Evolutionary conservation across 2,113 vertebrate genomes (phyloP), one percentile per base, ranked within the genome.

Genomic region (Uropsilus gracilis): DNA sequence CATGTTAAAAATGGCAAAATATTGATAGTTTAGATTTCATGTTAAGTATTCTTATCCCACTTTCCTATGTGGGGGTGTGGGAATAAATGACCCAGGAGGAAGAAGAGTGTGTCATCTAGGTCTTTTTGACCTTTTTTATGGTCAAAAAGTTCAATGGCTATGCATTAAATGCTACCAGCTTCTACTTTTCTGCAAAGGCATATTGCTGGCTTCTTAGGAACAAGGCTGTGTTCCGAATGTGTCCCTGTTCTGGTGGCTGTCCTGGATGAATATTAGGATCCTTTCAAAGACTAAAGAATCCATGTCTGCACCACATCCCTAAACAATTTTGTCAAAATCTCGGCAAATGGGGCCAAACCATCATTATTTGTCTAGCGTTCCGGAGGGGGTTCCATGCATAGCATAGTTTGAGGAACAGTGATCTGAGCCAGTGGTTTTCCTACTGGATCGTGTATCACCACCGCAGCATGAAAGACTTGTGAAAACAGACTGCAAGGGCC

Each of bases 211-310:
- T 73, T 61, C 13, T 10, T 3, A 46, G 22, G 8, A 72, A 14
- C 10, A 6, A 72, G 5, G 30, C 16, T 55, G 53, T 55, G 20
- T 55, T 55, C 53, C 53, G 5, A 55, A 22, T 55, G 59, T 61
- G 59, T 30, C 26, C 46, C 2, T 13, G 3, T 11, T 0, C 8
- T 0, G 0, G 24, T 28, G 71, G 28, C 42, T 46, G 46, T 16
- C n/a, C 14, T 55, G 28, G 13, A 64, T 76, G 14, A 20, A n/a
- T 4, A 8, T 32, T 24, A 55, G 50, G 39, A 63, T 68, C n/a
- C 8, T 66, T 7, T 42, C 53, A 55, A 66, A 72, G 44, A 76
- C 14, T 53, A 48, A 63, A 80, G 30, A 63, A 48, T 24, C 34
- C 32, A 8, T 30, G 28, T 6, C 16, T 17, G 0, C 17, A 26